Evolutionary conservation across 1,140 invertebrate species (phyloP).

Genomic region (Eumeta japonica): DNA sequence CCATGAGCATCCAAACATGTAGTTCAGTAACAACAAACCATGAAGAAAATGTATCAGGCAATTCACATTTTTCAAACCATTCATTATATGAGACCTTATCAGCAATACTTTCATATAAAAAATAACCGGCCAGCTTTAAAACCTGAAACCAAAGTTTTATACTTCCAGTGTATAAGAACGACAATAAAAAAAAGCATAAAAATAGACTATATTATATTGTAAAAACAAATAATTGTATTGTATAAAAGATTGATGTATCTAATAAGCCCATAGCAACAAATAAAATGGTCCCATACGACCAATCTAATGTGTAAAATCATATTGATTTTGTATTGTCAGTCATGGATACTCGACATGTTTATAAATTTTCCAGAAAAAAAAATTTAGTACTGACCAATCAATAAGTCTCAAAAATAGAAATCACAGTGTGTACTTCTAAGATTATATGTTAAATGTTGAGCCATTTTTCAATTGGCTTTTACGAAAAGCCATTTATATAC

Average conservation of each 20-base stretch:
- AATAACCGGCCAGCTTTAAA: slow-evolving; percentile 60
- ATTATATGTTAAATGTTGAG: too few species aligned
- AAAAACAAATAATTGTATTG: too few species aligned
- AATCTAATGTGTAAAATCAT: too few species aligned
- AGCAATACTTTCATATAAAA: slow-evolving; percentile 65
- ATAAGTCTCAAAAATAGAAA: too few species aligned
- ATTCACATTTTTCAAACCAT: slow-evolving; percentile 66
- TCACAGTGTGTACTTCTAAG: too few species aligned
- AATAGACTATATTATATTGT: background rate
- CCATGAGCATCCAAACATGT: slow-evolving; percentile 80
- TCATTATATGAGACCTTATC: slow-evolving; percentile 62
- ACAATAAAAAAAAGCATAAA: slow-evolving; percentile 6
- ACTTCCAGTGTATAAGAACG: slow-evolving; percentile 1
- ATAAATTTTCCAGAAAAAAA: too few species aligned
- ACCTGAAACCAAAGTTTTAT: slow-evolving; percentile 53
- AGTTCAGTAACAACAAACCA: slow-evolving; percentile 83
- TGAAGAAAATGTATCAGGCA: slow-evolving; percentile 78
- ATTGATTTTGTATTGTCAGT: too few species aligned
- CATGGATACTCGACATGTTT: too few species aligned
- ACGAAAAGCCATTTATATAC: too few species aligned
- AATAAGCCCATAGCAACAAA: background rate
- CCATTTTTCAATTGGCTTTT: too few species aligned
- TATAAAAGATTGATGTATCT: background rate
- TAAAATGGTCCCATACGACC: too few species aligned
- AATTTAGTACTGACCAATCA: too few species aligned